These are phyloP conservation scores for Clarias magur DNA, from an alignment of 2,113 vertebrate genomes.

Conservation along the genomic window DNA sequence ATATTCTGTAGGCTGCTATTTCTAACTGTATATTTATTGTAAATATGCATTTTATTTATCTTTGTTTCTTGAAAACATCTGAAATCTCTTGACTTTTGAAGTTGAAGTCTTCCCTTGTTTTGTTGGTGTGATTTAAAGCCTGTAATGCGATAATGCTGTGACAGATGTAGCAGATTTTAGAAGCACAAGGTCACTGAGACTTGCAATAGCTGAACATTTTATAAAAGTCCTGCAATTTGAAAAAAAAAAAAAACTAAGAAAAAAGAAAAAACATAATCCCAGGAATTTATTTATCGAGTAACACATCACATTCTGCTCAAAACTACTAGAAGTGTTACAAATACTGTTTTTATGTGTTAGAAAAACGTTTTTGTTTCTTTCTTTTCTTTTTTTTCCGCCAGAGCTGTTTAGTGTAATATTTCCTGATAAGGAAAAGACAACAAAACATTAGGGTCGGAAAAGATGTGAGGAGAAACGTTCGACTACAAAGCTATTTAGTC, in stretches of 20 bases:
- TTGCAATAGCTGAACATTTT: neutral
- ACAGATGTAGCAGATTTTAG: constrained; percentile 43
- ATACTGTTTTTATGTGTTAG: neutral
- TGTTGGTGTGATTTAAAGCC: constrained; percentile 12
- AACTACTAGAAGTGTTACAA: neutral
- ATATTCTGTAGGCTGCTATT: constrained; percentile 81
- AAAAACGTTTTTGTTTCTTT: neutral
- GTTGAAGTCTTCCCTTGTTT: constrained; percentile 45
- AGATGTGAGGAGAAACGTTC: neutral
- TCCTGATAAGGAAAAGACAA: neutral
- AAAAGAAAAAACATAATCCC: neutral
- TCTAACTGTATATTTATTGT: constrained; percentile 80
- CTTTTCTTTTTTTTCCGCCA: neutral
- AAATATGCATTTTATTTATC: constrained; percentile 79
- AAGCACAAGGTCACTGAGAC: constrained; percentile 45
- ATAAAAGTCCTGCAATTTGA: neutral
- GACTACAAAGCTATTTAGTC: constrained; percentile 4
- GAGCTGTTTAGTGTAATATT: neutral
- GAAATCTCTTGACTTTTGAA: constrained; percentile 55
- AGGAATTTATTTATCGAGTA: neutral
- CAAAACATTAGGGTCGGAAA: neutral
- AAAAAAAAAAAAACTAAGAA: neutral
- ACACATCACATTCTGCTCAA: neutral
- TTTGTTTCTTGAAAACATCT: constrained; percentile 54
- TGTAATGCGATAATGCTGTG: constrained; percentile 34